These are phyloP conservation scores for Agonopterix alstromeriana DNA, from an alignment of 2,888 invertebrate species.

Conservation along the genomic window DNA sequence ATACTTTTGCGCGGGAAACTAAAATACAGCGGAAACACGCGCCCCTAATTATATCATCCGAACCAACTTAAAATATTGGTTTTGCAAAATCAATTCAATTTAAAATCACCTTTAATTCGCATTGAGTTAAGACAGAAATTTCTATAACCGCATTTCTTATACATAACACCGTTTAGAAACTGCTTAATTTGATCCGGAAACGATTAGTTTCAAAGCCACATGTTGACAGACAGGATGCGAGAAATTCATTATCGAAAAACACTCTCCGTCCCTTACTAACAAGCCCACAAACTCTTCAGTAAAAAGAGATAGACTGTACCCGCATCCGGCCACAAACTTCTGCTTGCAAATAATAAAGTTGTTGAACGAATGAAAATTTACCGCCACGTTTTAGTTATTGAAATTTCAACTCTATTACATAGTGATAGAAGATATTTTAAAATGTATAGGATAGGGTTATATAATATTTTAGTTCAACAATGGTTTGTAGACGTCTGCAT, in stretches of 20 bases:
- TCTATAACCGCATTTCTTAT: neutral
- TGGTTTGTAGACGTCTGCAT: conserved; percentile 8
- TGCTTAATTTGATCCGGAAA: conserved; percentile 34
- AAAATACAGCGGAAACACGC: conserved; percentile 51
- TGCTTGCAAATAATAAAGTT: conserved; percentile 28
- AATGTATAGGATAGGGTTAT: neutral
- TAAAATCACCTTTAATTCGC: neutral
- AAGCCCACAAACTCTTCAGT: neutral
- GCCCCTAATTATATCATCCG: conserved; percentile 47
- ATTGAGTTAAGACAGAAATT: neutral
- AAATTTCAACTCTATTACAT: too few relatives aligned
- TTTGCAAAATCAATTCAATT: neutral
- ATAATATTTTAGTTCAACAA: neutral
- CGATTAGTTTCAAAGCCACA: conserved; percentile 62
- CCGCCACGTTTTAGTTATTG: too few relatives aligned
- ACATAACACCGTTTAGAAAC: neutral
- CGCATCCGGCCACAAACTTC: conserved; percentile 41
- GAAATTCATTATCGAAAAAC: conserved; percentile 59
- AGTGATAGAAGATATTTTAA: neutral
- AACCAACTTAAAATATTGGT: conserved; percentile 1
- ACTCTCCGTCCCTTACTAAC: conserved; percentile 21
- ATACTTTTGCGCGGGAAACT: conserved; percentile 64
- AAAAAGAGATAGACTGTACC: conserved; percentile 25
- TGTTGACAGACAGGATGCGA: conserved; percentile 47
- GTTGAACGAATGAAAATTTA: too few relatives aligned